These are phyloP conservation scores for Phalera bucephala DNA, from an alignment of 2,888 invertebrate species.

Conservation along the genomic window DNA sequence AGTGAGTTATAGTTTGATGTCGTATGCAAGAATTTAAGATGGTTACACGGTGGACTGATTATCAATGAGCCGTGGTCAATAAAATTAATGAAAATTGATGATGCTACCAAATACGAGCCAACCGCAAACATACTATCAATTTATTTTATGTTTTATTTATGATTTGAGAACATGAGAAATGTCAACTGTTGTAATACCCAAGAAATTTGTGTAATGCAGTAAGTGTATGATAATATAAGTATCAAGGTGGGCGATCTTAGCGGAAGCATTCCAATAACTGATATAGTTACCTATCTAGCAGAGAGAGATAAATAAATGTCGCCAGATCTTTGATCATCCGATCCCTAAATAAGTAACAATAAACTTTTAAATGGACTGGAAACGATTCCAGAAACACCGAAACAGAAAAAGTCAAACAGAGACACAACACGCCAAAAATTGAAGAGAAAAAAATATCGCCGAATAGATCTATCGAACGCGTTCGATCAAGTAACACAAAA, in stretches of 20 bases:
- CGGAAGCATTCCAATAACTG: no score
- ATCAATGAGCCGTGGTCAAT: conserved; percentile 66
- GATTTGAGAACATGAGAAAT: neutral
- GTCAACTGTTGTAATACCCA: neutral
- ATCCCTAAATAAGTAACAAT: no score
- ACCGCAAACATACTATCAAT: conserved; percentile 7
- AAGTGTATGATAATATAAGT: no score
- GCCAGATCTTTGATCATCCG: no score
- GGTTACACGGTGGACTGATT: conserved; percentile 51
- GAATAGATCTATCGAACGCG: neutral
- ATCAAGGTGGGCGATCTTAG: no score
- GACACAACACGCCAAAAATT: neutral
- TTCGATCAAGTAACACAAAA: conserved; percentile 1
- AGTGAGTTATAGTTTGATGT: conserved; percentile 62
- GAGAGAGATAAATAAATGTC: no score
- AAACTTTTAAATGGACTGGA: no score
- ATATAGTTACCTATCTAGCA: no score
- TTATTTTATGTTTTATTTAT: conserved; percentile 8
- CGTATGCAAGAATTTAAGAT: conserved; percentile 64
- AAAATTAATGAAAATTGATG: conserved; percentile 33
- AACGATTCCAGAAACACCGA: no score
- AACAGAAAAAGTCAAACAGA: no score
- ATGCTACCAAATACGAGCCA: conserved; percentile 19
- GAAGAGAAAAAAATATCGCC: no score
- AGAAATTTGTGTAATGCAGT: neutral